Base-by-base conservation (phyloP, 2,113 vertebrate species). In the Castor canadensis region DNA sequence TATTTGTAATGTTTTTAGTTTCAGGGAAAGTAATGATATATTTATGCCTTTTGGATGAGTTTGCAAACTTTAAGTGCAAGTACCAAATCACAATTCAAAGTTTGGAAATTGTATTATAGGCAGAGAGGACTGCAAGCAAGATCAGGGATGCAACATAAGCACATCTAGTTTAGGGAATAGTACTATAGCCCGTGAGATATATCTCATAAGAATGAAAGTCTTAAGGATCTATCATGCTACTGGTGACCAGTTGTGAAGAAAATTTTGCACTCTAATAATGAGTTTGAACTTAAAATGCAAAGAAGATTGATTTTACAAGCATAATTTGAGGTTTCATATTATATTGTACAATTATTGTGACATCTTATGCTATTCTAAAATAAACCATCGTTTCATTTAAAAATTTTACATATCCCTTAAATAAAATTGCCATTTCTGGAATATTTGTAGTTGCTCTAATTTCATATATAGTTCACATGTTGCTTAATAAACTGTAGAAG, bases 1-100 rank as follows among this genome's bases (percentile, higher is more conserved):
- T 71, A 81, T 82, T 43, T 72, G 62, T 83, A 82, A 76, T 75
- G 28, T 80, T 91, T 86, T 89, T 72, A 92, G 67, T 24, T 67
- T 40, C 12, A 91, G 45, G 94, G 32, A 9, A 85, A 82, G 47
- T 32, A 87, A 81, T n/a, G n/a, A 73, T 89, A 38, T 35, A 88
- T 75, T 84, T 89, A 67, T 43, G 62, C 26, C 30, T n/a, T 43
- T 80, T 91, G 60, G 15, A 24, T 67, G 11, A 88, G 40, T 89
- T 80, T 58, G 24, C 56, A 85, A 80, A 82, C 40, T 87, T 66
- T 87, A 54, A 93, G 16, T 11, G 24, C 88, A 22, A 87, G 30
- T 15, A 72, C 40, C 11, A 80, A 86, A 67, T 88, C 45, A 73
- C 7, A 92, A 69, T 76, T 87, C 5, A 75, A 79, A 87, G 11